Evolutionary conservation across 1,140 invertebrate species (phyloP), one percentile per base, ranked within the genome.

Genomic region (Diabrotica virgifera): DNA sequence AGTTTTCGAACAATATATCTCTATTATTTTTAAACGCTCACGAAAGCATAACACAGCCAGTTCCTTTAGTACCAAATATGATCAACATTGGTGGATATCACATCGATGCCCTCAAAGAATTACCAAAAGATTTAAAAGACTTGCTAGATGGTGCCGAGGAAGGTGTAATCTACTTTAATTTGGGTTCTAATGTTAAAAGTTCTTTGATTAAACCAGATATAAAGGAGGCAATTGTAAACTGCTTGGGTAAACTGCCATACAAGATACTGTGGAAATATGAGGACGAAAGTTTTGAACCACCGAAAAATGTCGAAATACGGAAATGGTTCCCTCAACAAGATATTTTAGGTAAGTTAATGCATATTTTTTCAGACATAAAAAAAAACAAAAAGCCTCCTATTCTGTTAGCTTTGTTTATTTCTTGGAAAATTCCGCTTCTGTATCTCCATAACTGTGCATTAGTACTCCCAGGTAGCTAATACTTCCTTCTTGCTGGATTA

Each of bases 261-360:
- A 84, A 82, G 38, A 80, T 89, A 0, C 78, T 89, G 24, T 88
- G 86, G 86, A 89, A 88, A 72, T 85, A 81, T 67, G 86, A 87
- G 69, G 72, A 77, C 14, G 80, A 82, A 35, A 57, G 53, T 53
- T 54, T 79, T 59, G 63, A 73, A 9, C 63, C 77, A 11, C 80
- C 82, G 0, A 59, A 76, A 0, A 88, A 87, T 67, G 78, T 87
- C 6, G 79, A 83, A 66, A 79, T 83, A 54, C 77, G 82, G 5
- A 82, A 82, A 64, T 89, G 87, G 87, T 68, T 87, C 12, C 87
- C 86, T 0, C 87, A 90, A 70, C 69, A 70, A 46, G 66, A 70
- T 52, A 38, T 73, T 6, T 62, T 72, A 52, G 56, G 69, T 71
- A 71, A 60, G 62, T 58, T 4, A 4, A 24, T 24, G 24, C 24